Base-by-base conservation (phyloP, 1,140 invertebrate genomes). In the Streblospio benedicti region DNA sequence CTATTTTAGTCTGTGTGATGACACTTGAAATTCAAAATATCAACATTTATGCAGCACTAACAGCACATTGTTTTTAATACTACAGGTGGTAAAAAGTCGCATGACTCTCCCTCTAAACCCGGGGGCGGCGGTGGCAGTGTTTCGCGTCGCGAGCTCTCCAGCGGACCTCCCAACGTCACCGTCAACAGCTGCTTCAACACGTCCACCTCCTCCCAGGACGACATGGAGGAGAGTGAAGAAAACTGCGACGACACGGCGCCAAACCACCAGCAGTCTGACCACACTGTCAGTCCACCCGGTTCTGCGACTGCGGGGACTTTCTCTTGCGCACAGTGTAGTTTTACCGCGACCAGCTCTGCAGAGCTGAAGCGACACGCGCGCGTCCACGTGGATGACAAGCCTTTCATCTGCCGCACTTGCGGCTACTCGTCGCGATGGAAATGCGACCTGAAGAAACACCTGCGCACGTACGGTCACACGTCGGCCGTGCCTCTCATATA, bases 371-470 rank as follows among this genome's bases (percentile, higher is more conserved):
- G 75, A 25, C 76, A 78, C 52, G 63, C 66, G 12, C 66, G 70
- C 20, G 65, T 78, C 9, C 76, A 78, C 57, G 73, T 71, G 1
- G 75, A 76, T 56, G 69, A 73, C 51, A 76, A 76, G 57, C 76
- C 76, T 28, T 78, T 73, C 57, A 70, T 59, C 23, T 78, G 76
- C 59, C 59, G 65, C 25, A 65, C 69, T 9, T 78, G 76, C 66
- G 67, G 67, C 6, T 76, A 76, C 57, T 70, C 71, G 30, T 72
- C 73, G 0, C 67, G 73, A 35, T 78, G 76, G 76, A 76, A 76
- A 54, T 75, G 74, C 56, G 76, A 78, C 57, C 62, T 78, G 18
- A 78, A 78, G 62, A 76, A 78, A 53, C 76, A 78, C 62, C 69
- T 72, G 54, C 67, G 65, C 31, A 70, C 69, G 18, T 75, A 74